Percentiles rank a stretch among this genome's conserved stretches.
Conservation (phyloP, 2,113 vertebrate genomes). For the Pachycephala philippinensis region DNA sequence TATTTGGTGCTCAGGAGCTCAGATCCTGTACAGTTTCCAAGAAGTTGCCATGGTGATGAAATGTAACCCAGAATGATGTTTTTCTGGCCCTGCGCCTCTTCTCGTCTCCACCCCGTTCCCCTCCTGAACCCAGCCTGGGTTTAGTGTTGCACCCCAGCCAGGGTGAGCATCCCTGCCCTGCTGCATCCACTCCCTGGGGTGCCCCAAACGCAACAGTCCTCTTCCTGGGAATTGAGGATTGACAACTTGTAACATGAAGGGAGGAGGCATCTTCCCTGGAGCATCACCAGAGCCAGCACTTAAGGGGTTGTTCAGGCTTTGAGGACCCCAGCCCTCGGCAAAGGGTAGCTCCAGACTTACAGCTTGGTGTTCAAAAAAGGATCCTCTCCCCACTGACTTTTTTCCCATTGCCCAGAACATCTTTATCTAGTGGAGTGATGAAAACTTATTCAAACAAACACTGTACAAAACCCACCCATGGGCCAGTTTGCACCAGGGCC, state of each 20-base stretch:
- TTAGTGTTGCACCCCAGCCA: neutral
- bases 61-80: conserved; percentile 44
- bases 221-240: neutral
- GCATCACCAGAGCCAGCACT: neutral
- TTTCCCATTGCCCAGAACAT: neutral
- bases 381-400: neutral
- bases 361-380: neutral
- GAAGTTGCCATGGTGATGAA: conserved; percentile 52
- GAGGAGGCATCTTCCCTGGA: neutral
- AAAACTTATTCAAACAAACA: neutral
- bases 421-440: neutral
- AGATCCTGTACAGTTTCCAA: conserved; percentile 34
- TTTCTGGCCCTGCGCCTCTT: neutral
- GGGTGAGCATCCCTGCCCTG: neutral
- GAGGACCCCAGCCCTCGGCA: neutral
- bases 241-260: neutral
- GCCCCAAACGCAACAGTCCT: neutral
- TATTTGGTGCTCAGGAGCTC: conserved; percentile 66
- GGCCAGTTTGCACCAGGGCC: neutral
- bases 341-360: neutral
- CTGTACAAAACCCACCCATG: accelerated
- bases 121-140: neutral
- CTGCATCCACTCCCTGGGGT: neutral
- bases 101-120: neutral
- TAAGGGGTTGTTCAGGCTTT: neutral